Conservation (phyloP, 2,888 invertebrate genomes). For the Pimpla rufipes region DNA sequence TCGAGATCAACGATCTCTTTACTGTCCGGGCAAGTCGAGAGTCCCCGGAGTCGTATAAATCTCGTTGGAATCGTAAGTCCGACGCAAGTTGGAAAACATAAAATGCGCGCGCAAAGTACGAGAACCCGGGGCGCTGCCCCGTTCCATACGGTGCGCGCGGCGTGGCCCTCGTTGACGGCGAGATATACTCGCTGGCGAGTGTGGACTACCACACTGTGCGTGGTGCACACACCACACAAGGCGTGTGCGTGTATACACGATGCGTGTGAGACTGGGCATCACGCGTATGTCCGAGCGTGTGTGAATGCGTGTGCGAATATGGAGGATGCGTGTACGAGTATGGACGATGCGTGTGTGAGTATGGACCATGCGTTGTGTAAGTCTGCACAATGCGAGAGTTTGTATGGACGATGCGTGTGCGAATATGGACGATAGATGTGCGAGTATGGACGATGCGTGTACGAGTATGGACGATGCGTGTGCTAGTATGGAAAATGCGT, state of each 20-base stretch:
- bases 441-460: too few species aligned
- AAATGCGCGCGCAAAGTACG: slow-evolving; percentile 58
- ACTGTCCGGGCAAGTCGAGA: slow-evolving; percentile 50
- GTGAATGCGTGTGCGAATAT: slow-evolving; percentile 48
- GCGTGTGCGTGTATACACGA: slow-evolving; percentile 16
- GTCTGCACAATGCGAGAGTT: too few species aligned
- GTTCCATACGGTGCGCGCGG: slow-evolving; percentile 46
- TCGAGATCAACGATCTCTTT: slow-evolving; percentile 68
- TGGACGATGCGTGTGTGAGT: too few species aligned
- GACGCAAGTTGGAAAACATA: slow-evolving; percentile 62
- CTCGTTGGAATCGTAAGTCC: slow-evolving; percentile 57
- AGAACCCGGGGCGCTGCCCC: slow-evolving; percentile 50
- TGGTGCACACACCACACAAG: too few species aligned
- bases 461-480: too few species aligned
- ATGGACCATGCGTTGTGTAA: too few species aligned
- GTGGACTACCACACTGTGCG: too few species aligned
- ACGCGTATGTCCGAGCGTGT: slow-evolving; percentile 26
- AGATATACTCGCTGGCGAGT: slow-evolving; percentile 30
- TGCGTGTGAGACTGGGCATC: too few species aligned
- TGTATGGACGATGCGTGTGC: too few species aligned
- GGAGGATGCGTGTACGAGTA: too few species aligned
- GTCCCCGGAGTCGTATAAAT: slow-evolving; percentile 62
- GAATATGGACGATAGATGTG: too few species aligned
- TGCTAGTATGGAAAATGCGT: too few species aligned
- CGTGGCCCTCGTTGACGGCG: slow-evolving; percentile 58